Evolutionary conservation across 2,113 vertebrate genomes (phyloP), one percentile per base, ranked within the genome.

Genomic region (Lagopus leucura): DNA sequence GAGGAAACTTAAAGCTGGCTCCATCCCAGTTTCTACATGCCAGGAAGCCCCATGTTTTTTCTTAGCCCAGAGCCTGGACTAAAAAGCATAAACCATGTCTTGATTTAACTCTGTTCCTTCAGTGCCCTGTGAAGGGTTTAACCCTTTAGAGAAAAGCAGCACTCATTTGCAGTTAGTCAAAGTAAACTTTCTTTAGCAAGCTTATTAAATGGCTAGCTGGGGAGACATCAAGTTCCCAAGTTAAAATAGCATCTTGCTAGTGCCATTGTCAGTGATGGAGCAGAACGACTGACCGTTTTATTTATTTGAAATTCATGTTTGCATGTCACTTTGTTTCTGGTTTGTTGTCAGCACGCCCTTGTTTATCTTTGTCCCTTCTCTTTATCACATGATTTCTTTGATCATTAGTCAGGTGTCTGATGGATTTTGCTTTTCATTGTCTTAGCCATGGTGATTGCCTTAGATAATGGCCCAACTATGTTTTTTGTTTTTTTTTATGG

Each of bases 371-470:
- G 93, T 63, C 64, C 90, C 32, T 95, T 94, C 76, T 74, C 48
- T 73, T 92, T 95, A 90, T 88, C 85, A 82, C 79, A 42, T 48
- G 28, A 55, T 92, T 88, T 94, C 94, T 96, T 96, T 96, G 95
- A 96, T 95, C 92, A 43, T 71, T 95, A 93, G 95, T 96, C 95
- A 94, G 74, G 86, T 96, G 95, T 96, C 93, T 86, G 83, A 65
- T 94, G 25, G 65, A 72, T 95, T 95, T 96, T 81, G 48, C 52
- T 90, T 92, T 96, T 90, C 88, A 95, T 96, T 96, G 96, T 96
- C 80, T 94, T 92, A 95, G 95, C 80, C 80, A 81, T 84, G 92
- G 96, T 92, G 94, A 90, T 88, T 92, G 73, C 90, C 88, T 93
- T 78, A 90, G 88, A 88, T 95, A 96, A 96, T 96, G 88, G 73